phyloP scores from a whole-genome alignment of 2,113 vertebrate species.

The Collichthys lucidus region DNA sequence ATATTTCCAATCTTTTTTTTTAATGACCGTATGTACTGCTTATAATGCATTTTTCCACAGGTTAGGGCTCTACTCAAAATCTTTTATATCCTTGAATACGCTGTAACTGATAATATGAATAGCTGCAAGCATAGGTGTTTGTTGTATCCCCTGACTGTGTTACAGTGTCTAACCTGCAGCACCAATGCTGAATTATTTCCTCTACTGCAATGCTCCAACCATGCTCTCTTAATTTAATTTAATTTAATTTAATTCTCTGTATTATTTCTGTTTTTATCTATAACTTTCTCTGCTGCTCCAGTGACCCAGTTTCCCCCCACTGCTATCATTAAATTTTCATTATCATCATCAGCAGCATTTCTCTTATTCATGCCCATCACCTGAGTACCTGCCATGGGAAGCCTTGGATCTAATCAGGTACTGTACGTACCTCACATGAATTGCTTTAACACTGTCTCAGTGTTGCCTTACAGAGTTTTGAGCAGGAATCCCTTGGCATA shows the following conservation, averaged over 20 bases:
- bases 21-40: background rate
- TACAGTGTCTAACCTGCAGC: background rate
- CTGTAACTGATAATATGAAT: background rate
- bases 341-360: conserved; percentile 13
- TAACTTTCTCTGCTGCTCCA: conserved; percentile 42
- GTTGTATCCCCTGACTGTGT: background rate
- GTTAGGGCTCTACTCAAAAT: background rate
- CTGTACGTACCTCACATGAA: background rate
- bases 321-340: conserved; percentile 60
- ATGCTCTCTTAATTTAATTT: background rate
- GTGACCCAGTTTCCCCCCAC: conserved; percentile 37
- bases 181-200: background rate
- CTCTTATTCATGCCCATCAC: conserved; percentile 52
- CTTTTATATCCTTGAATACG: background rate
- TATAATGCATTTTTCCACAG: background rate
- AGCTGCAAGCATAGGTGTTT: background rate
- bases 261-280: conserved; percentile 15
- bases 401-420: background rate
- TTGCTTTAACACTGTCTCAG: conserved; percentile 6
- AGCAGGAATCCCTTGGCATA: conserved; percentile 23
- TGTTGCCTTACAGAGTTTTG: conserved; percentile 8
- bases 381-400: conserved; percentile 28
- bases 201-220: background rate
- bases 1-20: conserved; percentile 1
- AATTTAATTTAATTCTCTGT: conserved; percentile 11